phyloP scores from a whole-genome alignment of 2,888 invertebrate species.

The Galerucella calmariensis region DNA sequence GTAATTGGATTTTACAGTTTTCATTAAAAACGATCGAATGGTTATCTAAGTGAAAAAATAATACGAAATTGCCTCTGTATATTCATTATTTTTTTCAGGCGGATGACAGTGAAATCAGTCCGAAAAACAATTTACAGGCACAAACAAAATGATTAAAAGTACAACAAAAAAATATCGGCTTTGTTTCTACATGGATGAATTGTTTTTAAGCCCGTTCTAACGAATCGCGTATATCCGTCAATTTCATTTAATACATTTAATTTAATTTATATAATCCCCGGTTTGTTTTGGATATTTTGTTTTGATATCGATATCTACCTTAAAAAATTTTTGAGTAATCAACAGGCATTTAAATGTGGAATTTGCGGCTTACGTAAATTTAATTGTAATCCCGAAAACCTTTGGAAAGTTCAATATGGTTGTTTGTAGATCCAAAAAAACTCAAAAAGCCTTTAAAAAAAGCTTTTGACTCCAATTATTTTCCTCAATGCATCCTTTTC shows the following conservation, averaged over 20 bases:
- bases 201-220: background rate
- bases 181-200: background rate
- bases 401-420: too few species aligned
- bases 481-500: too few species aligned
- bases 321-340: too few species aligned
- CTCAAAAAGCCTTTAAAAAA: too few species aligned
- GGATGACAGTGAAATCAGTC: background rate
- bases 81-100: background rate
- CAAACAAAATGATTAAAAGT: slow-evolving; percentile 2
- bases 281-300: background rate
- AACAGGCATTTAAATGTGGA: too few species aligned
- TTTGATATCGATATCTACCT: background rate
- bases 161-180: background rate
- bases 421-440: too few species aligned
- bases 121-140: slow-evolving; percentile 1
- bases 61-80: background rate
- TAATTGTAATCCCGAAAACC: too few species aligned
- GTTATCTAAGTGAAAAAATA: background rate
- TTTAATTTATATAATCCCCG: background rate
- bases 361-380: too few species aligned
- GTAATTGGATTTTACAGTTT: too few species aligned
- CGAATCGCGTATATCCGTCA: background rate
- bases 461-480: too few species aligned
- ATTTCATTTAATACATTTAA: background rate
- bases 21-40: background rate